Evolutionary conservation across 2,888 invertebrate species (phyloP).

Genomic region (Agrotis clavis): DNA sequence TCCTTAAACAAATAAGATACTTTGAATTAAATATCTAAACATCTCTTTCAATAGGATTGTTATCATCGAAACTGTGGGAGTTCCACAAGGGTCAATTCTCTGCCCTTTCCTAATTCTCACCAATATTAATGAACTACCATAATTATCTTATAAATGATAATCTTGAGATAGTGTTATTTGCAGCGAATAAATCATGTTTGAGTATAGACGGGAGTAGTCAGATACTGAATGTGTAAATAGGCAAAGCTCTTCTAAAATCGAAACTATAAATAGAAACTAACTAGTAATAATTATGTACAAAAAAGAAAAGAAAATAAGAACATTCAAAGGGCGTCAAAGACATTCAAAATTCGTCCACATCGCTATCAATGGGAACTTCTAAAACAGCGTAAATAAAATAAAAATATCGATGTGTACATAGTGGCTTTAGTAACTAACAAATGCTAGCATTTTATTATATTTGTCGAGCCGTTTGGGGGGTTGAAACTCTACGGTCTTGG

Average conservation of each 20-base stretch:
- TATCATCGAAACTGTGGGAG: slow-evolving; percentile 10
- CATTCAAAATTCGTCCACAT: too few species aligned
- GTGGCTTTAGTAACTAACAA: too few species aligned
- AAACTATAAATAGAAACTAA: too few species aligned
- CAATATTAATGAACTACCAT: slow-evolving; percentile 35
- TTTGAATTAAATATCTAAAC: not conserved
- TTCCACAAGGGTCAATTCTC: slow-evolving; percentile 38
- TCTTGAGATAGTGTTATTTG: slow-evolving; percentile 20
- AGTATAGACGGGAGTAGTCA: not conserved
- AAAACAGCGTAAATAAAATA: too few species aligned
- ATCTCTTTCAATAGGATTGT: slow-evolving; percentile 1
- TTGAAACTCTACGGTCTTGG: too few species aligned
- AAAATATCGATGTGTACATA: too few species aligned
- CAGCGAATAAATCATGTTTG: not conserved
- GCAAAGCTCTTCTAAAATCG: not conserved
- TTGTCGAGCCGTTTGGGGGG: too few species aligned
- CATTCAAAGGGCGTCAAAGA: too few species aligned
- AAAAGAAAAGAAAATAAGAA: too few species aligned
- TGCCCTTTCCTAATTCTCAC: slow-evolving; percentile 33
- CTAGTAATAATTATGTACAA: too few species aligned
- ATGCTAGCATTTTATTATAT: too few species aligned
- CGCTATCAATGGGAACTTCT: too few species aligned
- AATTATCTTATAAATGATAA: slow-evolving; percentile 11
- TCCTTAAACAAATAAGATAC: not conserved
- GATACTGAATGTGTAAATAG: not conserved